A percentile compares a stretch with the other conserved stretches of the same genome.
phyloP scores from a whole-genome alignment of 2,797 vertebrate genomes.

The Pogoniulus pusillus region DNA sequence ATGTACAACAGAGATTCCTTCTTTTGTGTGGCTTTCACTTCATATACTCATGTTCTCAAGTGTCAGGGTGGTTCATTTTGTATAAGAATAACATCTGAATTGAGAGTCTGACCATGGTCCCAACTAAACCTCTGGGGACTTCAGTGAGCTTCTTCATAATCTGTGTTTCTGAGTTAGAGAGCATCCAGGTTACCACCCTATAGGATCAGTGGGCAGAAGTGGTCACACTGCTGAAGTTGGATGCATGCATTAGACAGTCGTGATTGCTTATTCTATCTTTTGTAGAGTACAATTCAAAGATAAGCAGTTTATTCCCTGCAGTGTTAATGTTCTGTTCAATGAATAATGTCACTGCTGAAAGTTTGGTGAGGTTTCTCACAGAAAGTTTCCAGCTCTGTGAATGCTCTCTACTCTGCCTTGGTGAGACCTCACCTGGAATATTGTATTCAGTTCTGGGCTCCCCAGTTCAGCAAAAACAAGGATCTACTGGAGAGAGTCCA shows the following conservation, averaged over 20 bases:
- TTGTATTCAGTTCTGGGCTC: no score
- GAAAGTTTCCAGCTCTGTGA: neutral
- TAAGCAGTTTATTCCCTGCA: neutral
- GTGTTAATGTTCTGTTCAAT: neutral
- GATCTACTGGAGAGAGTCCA: no score
- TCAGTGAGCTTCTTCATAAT: neutral
- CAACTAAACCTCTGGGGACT: neutral
- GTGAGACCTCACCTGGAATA: no score
- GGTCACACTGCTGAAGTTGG: accelerated
- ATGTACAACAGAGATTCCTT: neutral
- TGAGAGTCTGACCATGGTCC: neutral
- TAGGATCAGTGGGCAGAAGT: neutral
- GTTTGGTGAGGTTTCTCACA: neutral
- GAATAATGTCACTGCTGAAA: neutral
- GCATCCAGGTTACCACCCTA: neutral
- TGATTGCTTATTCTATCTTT: neutral
- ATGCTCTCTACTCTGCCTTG: neutral
- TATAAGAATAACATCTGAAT: neutral
- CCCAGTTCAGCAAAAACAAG: no score
- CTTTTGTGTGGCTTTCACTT: neutral
- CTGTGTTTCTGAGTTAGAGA: neutral
- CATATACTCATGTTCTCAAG: neutral
- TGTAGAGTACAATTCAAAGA: neutral
- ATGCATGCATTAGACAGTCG: neutral
- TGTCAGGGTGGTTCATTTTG: neutral